phyloP scores from a whole-genome alignment of 2,113 vertebrate species.

The Enhydra lutris region DNA sequence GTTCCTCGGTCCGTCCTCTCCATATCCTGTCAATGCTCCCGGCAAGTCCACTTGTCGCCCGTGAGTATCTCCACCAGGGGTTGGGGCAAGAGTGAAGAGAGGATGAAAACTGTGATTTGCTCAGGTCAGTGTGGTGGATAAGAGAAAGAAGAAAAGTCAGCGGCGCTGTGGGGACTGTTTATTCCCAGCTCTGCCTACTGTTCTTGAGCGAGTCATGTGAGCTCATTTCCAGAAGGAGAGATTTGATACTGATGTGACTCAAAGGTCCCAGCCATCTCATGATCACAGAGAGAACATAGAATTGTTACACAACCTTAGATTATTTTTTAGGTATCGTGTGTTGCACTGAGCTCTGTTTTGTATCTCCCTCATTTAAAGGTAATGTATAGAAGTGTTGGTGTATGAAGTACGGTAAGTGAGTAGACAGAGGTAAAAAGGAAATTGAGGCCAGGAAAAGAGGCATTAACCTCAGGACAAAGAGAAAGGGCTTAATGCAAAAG shows the following conservation, averaged over 20 bases:
- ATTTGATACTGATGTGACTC: background rate
- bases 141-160: background rate
- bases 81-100: background rate
- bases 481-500: background rate
- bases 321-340: background rate
- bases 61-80: background rate
- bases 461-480: constrained; percentile 9
- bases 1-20: no score
- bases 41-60: background rate
- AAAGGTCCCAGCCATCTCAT: background rate
- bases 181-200: background rate
- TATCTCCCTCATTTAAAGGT: background rate
- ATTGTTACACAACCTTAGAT: background rate
- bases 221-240: background rate
- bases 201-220: background rate
- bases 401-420: background rate
- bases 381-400: background rate
- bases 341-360: background rate
- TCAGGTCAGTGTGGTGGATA: background rate
- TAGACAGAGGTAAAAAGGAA: background rate
- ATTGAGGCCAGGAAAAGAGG: background rate
- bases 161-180: no score
- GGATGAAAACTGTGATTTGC: background rate
- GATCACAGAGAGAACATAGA: background rate
- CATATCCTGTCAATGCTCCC: background rate